Evolutionary conservation across 2,888 invertebrate genomes (phyloP), one percentile per base, ranked within the genome.

Genomic region (Augiades crinisus): DNA sequence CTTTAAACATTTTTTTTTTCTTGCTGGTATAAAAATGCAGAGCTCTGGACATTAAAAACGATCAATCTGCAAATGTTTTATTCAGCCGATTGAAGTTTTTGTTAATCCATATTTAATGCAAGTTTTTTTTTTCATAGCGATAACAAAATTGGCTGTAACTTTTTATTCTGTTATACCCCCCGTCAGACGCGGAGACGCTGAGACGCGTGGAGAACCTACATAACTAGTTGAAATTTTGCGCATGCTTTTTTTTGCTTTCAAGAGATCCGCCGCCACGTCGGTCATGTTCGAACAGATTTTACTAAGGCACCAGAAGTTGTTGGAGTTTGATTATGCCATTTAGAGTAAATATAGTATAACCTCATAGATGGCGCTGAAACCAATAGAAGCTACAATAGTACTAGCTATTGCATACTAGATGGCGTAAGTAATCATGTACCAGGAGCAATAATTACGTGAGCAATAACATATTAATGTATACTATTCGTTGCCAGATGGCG

Each of bases 231-330:
- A 19, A 3, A 4, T 19, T 4, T 5, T 5, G 19, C 30, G 30
- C 30, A 30, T 12, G 12, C 30, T n/a, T 27, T n/a, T n/a, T n/a
- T n/a, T n/a, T n/a, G n/a, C n/a, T n/a, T n/a, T n/a, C 27, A 27
- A 2, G 30, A 27, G 21, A 47, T 30, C 6, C 34, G 34, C 43
- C 50, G 43, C 50, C 50, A 50, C 43, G 60, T 55, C 59, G 53
- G 59, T 58, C 54, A 58, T 43, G 58, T 59, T 59, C 59, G 61
- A 56, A 56, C 56, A 57, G 50, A 50, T 56, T 14, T 21, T 59
- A 62, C 54, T 41, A 60, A 53, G 63, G 30, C 27, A 46, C n/a
- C 60, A 59, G 41, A 53, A 57, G 19, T 3, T 1, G 14, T 3
- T 5, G 24, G 38, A 3, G 41, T 12, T 30, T 14, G 1, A n/a